Conservation (phyloP, 2,113 vertebrate genomes). For the Vireo altiloquus region DNA sequence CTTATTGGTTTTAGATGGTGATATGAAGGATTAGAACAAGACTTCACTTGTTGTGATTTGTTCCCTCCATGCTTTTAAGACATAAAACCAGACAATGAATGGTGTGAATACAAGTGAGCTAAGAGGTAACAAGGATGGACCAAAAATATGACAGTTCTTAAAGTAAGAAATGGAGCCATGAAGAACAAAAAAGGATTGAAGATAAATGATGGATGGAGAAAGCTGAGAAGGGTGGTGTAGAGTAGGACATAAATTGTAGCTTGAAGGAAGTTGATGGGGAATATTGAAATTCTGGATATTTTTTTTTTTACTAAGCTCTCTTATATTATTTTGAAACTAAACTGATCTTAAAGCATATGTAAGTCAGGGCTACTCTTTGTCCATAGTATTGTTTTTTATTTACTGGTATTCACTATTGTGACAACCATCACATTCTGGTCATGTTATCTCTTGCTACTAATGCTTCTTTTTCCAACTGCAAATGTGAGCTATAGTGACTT, state of each 20-base stretch:
- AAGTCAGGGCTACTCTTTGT: neutral
- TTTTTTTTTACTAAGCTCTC: neutral
- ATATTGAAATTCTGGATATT: neutral
- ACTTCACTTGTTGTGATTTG: neutral
- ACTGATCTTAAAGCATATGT: neutral
- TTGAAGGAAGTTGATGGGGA: neutral
- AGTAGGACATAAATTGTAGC: neutral
- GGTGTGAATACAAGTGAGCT: neutral
- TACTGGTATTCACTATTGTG: neutral
- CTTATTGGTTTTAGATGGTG: conserved; percentile 24
- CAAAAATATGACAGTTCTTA: neutral
- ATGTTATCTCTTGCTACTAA: neutral
- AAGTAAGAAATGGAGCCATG: neutral
- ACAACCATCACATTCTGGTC: neutral
- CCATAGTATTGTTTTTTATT: neutral
- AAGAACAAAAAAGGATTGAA: neutral
- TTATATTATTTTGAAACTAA: neutral
- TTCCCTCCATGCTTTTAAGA: neutral
- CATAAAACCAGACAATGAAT: neutral
- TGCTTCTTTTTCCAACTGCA: neutral
- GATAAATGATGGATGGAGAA: neutral
- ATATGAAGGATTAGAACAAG: neutral
- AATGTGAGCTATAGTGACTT: neutral
- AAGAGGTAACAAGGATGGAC: neutral
- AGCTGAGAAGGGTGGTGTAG: neutral